A percentile compares a stretch with the other conserved stretches of the same genome.
These are phyloP conservation scores for Timandra comae DNA, from an alignment of 2,888 invertebrate genomes.

Conservation along the genomic window DNA sequence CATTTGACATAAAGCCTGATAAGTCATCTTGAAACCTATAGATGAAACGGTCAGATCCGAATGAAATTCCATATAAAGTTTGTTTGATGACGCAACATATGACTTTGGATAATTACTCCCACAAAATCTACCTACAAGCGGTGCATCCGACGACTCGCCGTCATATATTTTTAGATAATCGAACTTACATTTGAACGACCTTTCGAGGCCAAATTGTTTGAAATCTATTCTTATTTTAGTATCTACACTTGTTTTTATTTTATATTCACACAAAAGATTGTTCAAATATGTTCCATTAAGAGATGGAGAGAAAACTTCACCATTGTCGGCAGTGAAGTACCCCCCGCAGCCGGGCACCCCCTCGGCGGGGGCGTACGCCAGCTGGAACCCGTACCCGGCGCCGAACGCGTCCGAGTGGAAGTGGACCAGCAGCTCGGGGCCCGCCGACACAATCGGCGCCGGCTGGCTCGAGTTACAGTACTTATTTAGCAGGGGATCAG, in stretches of 20 bases:
- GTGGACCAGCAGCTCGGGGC: constrained; percentile 79
- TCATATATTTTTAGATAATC: constrained; percentile 82
- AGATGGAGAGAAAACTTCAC: constrained; percentile 81
- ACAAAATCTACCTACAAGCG: constrained; percentile 85
- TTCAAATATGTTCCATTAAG: constrained; percentile 72
- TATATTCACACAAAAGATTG: constrained; percentile 86
- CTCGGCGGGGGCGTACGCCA: constrained; percentile 83
- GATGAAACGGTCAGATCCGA: constrained; percentile 45
- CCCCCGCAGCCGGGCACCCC: constrained; percentile 91
- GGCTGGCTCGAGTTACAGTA: constrained; percentile 87
- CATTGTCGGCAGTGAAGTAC: constrained; percentile 78
- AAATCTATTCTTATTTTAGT: constrained; percentile 82
- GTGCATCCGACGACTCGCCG: constrained; percentile 78
- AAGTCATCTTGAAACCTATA: constrained; percentile 52
- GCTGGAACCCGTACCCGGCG: constrained; percentile 89
- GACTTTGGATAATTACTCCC: constrained; percentile 78
- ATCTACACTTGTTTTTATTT: constrained; percentile 80
- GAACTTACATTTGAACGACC: constrained; percentile 73
- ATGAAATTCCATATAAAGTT: constrained; percentile 71
- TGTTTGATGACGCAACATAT: constrained; percentile 78
- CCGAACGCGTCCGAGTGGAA: constrained; percentile 87
- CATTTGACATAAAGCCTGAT: constrained; percentile 51
- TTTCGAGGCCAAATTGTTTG: constrained; percentile 80
- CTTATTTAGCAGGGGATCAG: constrained; percentile 75
- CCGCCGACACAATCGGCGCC: constrained; percentile 81